Base-by-base conservation (phyloP, 2,113 vertebrate species). In the Corythaixoides concolor region DNA sequence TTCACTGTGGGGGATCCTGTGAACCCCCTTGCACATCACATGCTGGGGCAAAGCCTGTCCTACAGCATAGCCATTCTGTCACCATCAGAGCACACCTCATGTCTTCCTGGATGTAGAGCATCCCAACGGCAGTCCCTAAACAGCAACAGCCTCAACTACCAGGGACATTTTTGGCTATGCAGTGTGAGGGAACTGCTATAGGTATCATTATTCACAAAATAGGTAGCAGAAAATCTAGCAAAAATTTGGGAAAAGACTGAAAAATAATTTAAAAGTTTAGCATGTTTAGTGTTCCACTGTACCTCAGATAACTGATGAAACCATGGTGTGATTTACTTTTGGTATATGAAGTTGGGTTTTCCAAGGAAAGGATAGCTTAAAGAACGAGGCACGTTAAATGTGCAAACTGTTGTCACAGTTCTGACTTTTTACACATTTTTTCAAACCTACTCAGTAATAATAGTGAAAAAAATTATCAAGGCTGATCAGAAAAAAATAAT, bases 1-100 rank as follows among this genome's bases (percentile, higher is more conserved):
- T 81, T 78, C 41, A 24, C 27, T 55, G 5, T 6, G 12, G 18
- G 7, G 3, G 4, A 6, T 62, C 24, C 41, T 49, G 14, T 60
- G 55, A 56, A 3, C 30, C 33, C 16, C 27, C 5, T 63, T 2
- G 1, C 6, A 3, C 1, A 1, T 37, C 12, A 45, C 1, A 0
- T 53, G 15, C 35, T 85, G 30, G 4, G 10, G 4, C 9, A 84
- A 77, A 87, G 20, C 13, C 17, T 59, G 12, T 26, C 15, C 52
- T 50, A 50, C 6, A 74, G 17, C 11, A 75, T 27, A 53, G 5
- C 2, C 9, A 3, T 64, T 52, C 41, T 60, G 9, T 56, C 10
- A 9, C 32, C 30, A 14, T 33, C 59, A 83, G 26, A 73, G 4
- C 21, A 56, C 4, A 9, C 2, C 8, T 15, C 28, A 14, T 32